A percentile compares a stretch with the other conserved stretches of the same genome.
Evolutionary conservation across 2,113 vertebrate genomes (phyloP).

Genomic region (Gavia stellata): DNA sequence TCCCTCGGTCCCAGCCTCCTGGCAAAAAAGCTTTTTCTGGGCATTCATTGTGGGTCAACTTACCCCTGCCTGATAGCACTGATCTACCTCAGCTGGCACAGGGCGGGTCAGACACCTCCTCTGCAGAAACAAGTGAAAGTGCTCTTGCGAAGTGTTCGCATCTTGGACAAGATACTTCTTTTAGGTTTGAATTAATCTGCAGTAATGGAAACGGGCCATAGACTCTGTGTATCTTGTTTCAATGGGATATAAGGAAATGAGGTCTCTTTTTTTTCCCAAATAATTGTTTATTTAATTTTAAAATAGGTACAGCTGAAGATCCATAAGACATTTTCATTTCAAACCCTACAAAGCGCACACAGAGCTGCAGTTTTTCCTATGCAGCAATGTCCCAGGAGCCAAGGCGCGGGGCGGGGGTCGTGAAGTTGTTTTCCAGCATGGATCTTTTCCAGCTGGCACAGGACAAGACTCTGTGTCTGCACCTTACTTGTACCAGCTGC

Average conservation of each 20-base stretch:
- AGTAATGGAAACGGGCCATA: background rate
- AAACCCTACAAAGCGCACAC: background rate
- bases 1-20: background rate
- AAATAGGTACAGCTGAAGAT: background rate
- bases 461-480: background rate
- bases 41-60: background rate
- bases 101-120: background rate
- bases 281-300: background rate
- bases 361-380: background rate
- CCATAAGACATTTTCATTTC: background rate
- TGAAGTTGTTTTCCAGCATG: background rate
- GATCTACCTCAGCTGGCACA: background rate
- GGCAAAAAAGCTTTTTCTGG: background rate
- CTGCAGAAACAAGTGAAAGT: background rate
- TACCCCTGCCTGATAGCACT: background rate
- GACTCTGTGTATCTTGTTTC: background rate
- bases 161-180: background rate
- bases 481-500: background rate
- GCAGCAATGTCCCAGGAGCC: background rate
- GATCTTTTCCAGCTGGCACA: background rate
- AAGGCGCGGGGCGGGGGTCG: accelerated
- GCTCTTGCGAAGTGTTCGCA: background rate
- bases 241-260: background rate
- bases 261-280: background rate
- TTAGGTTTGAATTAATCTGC: background rate